These are phyloP conservation scores for Amorpha juglandis DNA, from an alignment of 2,888 invertebrate genomes.

Conservation along the genomic window DNA sequence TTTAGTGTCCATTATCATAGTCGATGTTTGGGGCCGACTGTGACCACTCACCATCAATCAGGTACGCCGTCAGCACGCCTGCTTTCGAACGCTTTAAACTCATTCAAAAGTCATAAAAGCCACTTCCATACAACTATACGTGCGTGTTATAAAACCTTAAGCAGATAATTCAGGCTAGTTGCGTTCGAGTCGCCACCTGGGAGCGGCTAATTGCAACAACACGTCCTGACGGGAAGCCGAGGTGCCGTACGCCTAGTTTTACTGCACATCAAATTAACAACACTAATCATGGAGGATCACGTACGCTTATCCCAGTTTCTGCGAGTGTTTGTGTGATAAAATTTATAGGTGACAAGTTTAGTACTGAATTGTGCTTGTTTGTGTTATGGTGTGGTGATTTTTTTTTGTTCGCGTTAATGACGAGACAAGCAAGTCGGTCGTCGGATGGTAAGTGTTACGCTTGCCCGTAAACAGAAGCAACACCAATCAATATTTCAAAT, in stretches of 20 bases:
- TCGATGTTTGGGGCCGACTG: neutral
- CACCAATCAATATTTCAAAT: too few relatives aligned
- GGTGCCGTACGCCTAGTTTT: constrained; percentile 46
- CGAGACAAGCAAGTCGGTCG: too few relatives aligned
- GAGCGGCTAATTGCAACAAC: constrained; percentile 71
- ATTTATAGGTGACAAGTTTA: neutral
- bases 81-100: neutral
- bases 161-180: constrained; percentile 76
- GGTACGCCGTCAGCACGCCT: neutral
- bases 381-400: neutral
- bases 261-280: constrained; percentile 52
- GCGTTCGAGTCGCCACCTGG: constrained; percentile 73
- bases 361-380: neutral
- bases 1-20: too few relatives aligned
- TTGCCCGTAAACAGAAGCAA: too few relatives aligned
- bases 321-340: neutral
- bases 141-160: constrained; percentile 59
- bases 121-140: neutral
- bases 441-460: too few relatives aligned
- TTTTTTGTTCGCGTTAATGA: neutral
- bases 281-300: constrained; percentile 42
- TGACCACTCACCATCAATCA: neutral
- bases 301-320: neutral
- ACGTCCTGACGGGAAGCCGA: constrained; percentile 49
- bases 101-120: neutral